Evolutionary conservation across 2,797 vertebrate species (phyloP).

Genomic region (Lacerta bilineata): DNA sequence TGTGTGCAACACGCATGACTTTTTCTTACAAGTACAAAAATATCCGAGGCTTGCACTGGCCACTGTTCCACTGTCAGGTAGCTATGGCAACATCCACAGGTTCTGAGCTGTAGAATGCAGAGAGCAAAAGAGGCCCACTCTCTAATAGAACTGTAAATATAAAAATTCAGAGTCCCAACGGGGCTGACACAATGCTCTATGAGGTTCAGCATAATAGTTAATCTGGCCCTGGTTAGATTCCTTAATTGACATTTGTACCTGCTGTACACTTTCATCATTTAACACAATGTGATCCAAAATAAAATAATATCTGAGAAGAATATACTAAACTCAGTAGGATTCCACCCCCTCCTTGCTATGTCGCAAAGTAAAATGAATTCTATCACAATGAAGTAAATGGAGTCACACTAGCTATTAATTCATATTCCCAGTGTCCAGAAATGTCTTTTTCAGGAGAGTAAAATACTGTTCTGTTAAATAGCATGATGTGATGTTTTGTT

Average conservation of each 20-base stretch:
- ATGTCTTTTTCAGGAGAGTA: slow-evolving; percentile 10
- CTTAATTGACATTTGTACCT: neutral
- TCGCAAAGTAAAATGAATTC: slow-evolving; percentile 9
- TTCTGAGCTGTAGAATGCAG: neutral
- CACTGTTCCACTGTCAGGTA: neutral
- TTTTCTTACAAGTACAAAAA: neutral
- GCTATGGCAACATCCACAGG: neutral
- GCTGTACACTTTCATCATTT: neutral
- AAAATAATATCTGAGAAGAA: neutral
- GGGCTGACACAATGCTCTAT: too few relatives aligned
- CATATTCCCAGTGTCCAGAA: neutral
- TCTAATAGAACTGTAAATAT: neutral
- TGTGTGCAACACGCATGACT: neutral
- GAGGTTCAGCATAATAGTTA: neutral
- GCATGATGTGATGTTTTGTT: slow-evolving; percentile 35
- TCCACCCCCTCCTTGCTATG: neutral
- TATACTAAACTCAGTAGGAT: neutral
- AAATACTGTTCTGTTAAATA: slow-evolving; percentile 7
- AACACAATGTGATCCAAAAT: neutral
- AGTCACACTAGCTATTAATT: slow-evolving; percentile 23
- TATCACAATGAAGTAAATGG: neutral
- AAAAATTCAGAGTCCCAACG: neutral
- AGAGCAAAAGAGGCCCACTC: neutral
- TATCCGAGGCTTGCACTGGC: neutral
- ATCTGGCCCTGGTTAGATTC: neutral